Base-by-base conservation (phyloP, 1,140 invertebrate species). In the Drosophila ogumai region DNA sequence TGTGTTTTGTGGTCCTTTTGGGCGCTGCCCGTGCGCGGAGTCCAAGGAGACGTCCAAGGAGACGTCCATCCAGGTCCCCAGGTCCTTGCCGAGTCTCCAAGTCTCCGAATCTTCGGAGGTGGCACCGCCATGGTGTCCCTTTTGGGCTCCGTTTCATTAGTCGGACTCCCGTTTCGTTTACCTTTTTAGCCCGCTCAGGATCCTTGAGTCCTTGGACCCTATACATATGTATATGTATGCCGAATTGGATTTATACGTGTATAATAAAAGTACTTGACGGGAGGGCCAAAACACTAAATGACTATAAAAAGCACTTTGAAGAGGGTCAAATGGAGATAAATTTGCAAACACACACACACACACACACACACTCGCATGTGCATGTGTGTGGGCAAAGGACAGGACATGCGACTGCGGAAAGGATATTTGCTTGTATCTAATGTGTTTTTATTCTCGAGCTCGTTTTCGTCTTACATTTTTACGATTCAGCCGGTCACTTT, bases 281-380 rank as follows among this genome's bases (percentile, higher is more conserved):
- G 86, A 80, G 84, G 90, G 87, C 86, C 82, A 91, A 90, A 76
- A 86, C 91, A 84, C 87, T 91, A 91, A 92, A 91, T 91, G 82
- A 82, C 90, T 91, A 91, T 91, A 92, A 90, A 92, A 88, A 92
- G 88, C 88, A 92, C 88, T 92, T 92, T 92, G 91, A 92, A 92
- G 91, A 92, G 91, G 91, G 91, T 92, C 91, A 92, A 92, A 92
- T 92, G 91, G 91, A 92, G 90, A 92, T 92, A 92, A 92, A 92
- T 92, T 91, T 92, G 88, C 86, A 64, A 75, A 58, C 71, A 61
- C 36, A 60, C 41, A 55, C 31, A 50, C 10, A 55, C 31, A 50
- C 10, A 15, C 44, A 32, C 32, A 55, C 19, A 55, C 50, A 40
- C 46, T 25, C 57, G 10, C 6, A 10, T n/a, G 38, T 40, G 6